phyloP scores from a whole-genome alignment of 2,888 invertebrate species.

The Argyresthia goedartella region DNA sequence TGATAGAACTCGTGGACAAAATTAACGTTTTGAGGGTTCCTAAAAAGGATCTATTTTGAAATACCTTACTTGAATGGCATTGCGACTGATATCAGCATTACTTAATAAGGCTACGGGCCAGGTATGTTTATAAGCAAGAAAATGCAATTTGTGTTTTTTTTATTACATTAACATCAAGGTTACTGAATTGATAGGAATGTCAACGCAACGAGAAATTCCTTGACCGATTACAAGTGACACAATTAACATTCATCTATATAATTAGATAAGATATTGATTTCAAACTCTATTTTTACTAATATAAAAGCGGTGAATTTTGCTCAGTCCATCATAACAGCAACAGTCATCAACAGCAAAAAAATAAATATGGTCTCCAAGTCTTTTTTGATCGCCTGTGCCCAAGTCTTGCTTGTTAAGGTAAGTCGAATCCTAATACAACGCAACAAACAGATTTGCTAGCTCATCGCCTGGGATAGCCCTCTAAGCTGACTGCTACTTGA shows the following conservation, averaged over 20 bases:
- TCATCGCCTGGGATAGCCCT: no score
- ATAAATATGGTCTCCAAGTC: constrained; percentile 6
- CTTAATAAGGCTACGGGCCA: no score
- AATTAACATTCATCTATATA: neutral
- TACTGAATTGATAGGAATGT: neutral
- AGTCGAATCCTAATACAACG: neutral
- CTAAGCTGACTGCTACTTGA: no score
- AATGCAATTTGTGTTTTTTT: no score
- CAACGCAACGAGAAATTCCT: neutral
- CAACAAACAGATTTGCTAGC: neutral
- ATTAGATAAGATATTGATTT: no score
- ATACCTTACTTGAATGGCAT: no score
- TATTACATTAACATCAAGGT: no score
- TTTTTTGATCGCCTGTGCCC: constrained; percentile 11
- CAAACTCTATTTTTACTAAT: neutral
- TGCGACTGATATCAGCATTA: no score
- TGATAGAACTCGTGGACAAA: no score
- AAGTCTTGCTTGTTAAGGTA: constrained; percentile 15
- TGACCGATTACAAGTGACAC: neutral
- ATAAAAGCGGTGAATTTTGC: neutral
- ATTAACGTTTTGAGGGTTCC: no score
- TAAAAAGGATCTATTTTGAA: no score
- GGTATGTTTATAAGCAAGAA: no score
- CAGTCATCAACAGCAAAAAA: neutral
- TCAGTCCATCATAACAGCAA: neutral